Conservation (phyloP, 23 tunicate genomes). For the Corella eumyota region DNA sequence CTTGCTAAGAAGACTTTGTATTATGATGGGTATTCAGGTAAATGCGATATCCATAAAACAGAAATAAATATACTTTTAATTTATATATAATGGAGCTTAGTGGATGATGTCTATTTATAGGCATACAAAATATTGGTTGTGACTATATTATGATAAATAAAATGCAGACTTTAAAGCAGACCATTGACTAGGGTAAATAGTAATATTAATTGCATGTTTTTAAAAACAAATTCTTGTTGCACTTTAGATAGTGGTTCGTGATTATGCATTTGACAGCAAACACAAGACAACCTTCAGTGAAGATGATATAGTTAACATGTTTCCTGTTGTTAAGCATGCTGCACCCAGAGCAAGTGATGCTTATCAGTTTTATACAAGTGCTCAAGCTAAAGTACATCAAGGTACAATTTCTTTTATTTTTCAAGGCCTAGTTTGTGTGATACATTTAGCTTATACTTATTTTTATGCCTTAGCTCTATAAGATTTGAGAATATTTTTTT, state of each 20-base stretch:
- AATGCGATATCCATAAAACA: neutral
- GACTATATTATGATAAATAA: no score
- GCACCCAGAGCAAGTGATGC: constrained; percentile 87
- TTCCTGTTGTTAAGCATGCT: constrained; percentile 76
- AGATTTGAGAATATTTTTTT: neutral
- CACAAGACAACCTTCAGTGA: constrained; percentile 82
- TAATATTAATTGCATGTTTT: no score
- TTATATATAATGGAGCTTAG: no score
- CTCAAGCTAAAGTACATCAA: constrained; percentile 82
- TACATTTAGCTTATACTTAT: no score
- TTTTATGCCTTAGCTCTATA: neutral
- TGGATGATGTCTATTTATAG: no score
- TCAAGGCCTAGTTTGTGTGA: no score
- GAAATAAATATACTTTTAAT: no score
- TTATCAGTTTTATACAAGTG: constrained; percentile 68
- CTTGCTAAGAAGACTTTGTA: constrained; percentile 52
- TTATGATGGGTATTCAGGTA: constrained; percentile 89
- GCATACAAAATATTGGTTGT: no score
- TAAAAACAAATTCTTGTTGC: no score
- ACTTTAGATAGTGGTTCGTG: constrained; percentile 55
- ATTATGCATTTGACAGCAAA: constrained; percentile 55
- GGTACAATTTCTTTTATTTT: no score
- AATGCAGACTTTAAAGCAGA: no score
- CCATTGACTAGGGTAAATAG: no score
- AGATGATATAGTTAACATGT: constrained; percentile 64